Base-by-base conservation (phyloP, 2,888 invertebrate species). In the Sesamia inferens region DNA sequence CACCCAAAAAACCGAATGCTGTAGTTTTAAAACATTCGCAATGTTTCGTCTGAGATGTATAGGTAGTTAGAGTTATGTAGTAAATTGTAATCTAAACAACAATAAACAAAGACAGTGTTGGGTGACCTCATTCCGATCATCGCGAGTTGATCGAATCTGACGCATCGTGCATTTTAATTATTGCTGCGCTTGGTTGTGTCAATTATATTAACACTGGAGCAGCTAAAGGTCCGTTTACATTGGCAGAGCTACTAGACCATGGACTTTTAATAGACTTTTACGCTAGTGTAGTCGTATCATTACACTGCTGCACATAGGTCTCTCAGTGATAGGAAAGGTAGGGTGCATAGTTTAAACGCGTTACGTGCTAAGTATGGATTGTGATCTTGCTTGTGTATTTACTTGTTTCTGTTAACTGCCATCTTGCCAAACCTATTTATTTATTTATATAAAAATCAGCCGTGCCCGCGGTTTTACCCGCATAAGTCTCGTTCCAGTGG, bases 121-220 rank as follows among this genome's bases (percentile, higher is more conserved):
- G 76, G 87, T 92, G 93, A 92, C 92, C 92, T 93, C 92, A 92
- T 91, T 92, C 82, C 88, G 75, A 88, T 89, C 87, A 87, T 88
- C 88, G 84, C 85, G 73, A 82, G 86, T 85, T 84, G 87, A 90
- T 90, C 90, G 86, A 89, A 90, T 84, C 86, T 89, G 89, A 90
- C 89, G 90, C 89, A 86, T 81, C 74, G 74, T 76, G 91, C 89
- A 92, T 92, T 90, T 88, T 91, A 91, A 93, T 92, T 91, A 31
- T 31, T 31, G 85, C 88, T 88, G 48, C 71, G 66, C 77, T 65
- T 76, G 74, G 80, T 88, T 88, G 89, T 88, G 86, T 88, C 88
- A 88, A 85, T 85, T 82, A 85, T 72, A 84, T 84, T 84, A 81
- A 82, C 76, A 76, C 62, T 68, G 71, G 76, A 77, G 63, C 66